phyloP scores from a whole-genome alignment of 2,113 vertebrate genomes.

The Andinoacara biseriatus region DNA sequence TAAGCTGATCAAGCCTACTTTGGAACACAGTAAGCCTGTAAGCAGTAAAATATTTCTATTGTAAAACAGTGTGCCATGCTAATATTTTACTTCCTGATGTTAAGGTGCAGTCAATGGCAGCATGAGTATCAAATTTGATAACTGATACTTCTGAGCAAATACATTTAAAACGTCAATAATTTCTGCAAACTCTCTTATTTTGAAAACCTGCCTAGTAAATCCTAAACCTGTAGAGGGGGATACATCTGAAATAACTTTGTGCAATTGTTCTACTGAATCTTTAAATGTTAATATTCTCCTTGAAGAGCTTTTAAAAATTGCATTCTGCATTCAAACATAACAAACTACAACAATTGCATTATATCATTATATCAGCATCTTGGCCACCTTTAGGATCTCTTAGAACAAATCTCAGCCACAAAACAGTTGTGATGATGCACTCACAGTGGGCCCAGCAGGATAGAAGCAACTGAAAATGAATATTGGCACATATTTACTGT shows the following conservation, averaged over 20 bases:
- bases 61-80: background rate
- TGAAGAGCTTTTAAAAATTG: background rate
- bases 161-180: background rate
- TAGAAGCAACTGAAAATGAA: background rate
- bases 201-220: background rate
- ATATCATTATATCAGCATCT: background rate
- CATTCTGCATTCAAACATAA: conserved; percentile 17
- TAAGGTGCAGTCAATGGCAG: background rate
- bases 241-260: background rate
- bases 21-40: background rate
- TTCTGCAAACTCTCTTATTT: background rate
- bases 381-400: background rate
- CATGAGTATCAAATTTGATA: background rate
- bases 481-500: background rate
- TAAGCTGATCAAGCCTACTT: background rate
- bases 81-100: background rate
- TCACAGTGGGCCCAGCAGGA: background rate
- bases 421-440: background rate
- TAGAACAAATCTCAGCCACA: background rate
- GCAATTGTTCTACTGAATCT: background rate
- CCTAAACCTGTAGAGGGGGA: background rate
- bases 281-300: background rate
- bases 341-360: background rate
- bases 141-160: background rate
- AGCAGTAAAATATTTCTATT: background rate